These are phyloP conservation scores for Zoanthus gigantus DNA, from an alignment of 92 coral and sea anemone genomes.

Conservation along the genomic window DNA sequence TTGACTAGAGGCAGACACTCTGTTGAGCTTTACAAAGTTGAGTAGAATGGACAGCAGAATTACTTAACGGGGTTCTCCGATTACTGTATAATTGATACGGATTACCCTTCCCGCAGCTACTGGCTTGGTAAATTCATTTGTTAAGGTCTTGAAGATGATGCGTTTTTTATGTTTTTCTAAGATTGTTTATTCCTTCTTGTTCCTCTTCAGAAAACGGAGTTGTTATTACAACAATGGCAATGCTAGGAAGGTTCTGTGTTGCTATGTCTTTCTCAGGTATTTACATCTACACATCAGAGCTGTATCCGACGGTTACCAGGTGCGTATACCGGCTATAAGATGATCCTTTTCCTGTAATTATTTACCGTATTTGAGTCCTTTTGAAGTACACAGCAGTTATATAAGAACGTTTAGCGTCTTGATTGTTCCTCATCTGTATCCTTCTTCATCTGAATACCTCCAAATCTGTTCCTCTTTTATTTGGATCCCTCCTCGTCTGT, in stretches of 20 bases:
- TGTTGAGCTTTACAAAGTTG: no score
- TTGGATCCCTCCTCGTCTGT: not conserved
- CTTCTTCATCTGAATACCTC: not conserved
- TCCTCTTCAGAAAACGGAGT: constrained; percentile 17
- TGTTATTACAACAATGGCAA: constrained; percentile 37
- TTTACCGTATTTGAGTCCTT: not conserved
- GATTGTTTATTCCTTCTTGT: not conserved
- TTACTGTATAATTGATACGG: no score
- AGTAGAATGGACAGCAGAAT: no score
- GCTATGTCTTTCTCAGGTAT: constrained; percentile 37
- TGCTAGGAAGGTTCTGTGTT: constrained; percentile 35
- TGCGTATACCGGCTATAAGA: not conserved
- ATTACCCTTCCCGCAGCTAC: no score
- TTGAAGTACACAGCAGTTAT: not conserved
- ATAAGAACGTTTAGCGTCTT: not conserved
- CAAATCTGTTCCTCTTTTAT: not conserved
- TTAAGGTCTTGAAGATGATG: not conserved
- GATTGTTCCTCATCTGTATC: not conserved
- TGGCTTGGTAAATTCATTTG: not conserved
- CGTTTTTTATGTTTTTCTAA: not conserved
- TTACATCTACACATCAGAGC: constrained; percentile 38
- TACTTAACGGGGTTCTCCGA: no score
- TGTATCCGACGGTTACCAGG: constrained; percentile 36
- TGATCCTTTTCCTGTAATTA: not conserved
- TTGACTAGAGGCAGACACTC: no score